Evolutionary conservation across 2,888 invertebrate genomes (phyloP), one percentile per base, ranked within the genome.

Genomic region (Aethes cnicana): DNA sequence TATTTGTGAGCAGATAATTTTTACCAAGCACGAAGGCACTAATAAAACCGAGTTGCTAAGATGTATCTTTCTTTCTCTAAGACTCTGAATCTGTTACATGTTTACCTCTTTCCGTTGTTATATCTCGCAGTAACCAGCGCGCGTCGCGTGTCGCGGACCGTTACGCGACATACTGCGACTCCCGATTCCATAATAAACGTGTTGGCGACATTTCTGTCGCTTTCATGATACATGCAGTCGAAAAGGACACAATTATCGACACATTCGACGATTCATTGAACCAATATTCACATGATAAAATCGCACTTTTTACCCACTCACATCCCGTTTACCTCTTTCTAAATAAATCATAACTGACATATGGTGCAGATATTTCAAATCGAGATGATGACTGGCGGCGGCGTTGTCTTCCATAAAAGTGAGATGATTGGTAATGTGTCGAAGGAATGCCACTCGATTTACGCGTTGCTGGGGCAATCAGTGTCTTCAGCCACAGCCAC

Each of bases 161-260:
- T 85, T 86, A 87, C 49, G 58, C 69, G 86, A 80, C 87, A 85
- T 74, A 86, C 74, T 84, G 60, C 55, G 26, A 33, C 42, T 47
- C 48, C 21, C 35, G 44, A 48, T 25, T 28, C 28, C 4, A 49
- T 16, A 17, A 25, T 18, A 26, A 43, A 12, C 8, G 37, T 55
- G 11, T 30, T 16, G 11, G 32, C 25, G 21, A 21, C 12, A 25
- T 7, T 32, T 35, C 43, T 44, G 18, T 52, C 44, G 32, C 37
- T 52, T 52, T 44, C 26, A 46, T 32, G 18, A 30, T 18, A 12
- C 35, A 25, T 7, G 23, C 9, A 23, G 21, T 14, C 11, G 17
- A 44, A 25, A 44, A 30, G 12, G 44, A 37, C 18, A 9, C 17
- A 16, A 28, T 14, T 9, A 17, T 35, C 26, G 33, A 21, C 6